A percentile compares a stretch with the other conserved stretches of the same genome.
phyloP scores from a whole-genome alignment of 2,888 invertebrate species.

The Eudasyphora cyanicolor region DNA sequence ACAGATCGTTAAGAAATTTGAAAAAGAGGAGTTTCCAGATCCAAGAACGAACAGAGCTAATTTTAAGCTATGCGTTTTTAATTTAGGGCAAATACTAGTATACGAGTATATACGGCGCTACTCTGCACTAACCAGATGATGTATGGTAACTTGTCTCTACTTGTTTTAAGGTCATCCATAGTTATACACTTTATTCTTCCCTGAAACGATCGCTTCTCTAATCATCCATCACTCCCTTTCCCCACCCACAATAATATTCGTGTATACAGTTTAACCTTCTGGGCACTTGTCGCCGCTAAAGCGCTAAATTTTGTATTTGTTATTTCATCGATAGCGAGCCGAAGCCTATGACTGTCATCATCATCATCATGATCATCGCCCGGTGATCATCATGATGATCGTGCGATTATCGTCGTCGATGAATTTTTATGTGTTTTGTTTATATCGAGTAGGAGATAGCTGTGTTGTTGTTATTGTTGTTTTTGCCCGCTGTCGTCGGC shows the following conservation, averaged over 20 bases:
- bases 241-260: constrained; percentile 57
- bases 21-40: too few species aligned
- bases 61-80: too few species aligned
- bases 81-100: too few species aligned
- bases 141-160: too few species aligned
- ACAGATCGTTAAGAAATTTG: too few species aligned
- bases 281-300: constrained; percentile 51
- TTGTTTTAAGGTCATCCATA: too few species aligned
- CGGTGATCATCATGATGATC: not conserved
- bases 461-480: not conserved
- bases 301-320: constrained; percentile 50
- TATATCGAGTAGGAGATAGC: not conserved
- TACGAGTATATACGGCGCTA: too few species aligned
- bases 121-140: too few species aligned
- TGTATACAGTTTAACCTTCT: constrained; percentile 46
- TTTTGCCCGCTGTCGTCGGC: constrained; percentile 8
- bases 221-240: constrained; percentile 9
- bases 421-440: not conserved
- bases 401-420: not conserved
- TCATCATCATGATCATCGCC: not conserved
- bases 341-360: constrained; percentile 13
- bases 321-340: constrained; percentile 11
- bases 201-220: not conserved
- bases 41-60: too few species aligned
- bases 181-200: too few species aligned